Percentiles rank a stretch among this genome's conserved stretches.
These are phyloP conservation scores for Antheraea yamamai DNA, from an alignment of 2,888 invertebrate species.

Conservation along the genomic window DNA sequence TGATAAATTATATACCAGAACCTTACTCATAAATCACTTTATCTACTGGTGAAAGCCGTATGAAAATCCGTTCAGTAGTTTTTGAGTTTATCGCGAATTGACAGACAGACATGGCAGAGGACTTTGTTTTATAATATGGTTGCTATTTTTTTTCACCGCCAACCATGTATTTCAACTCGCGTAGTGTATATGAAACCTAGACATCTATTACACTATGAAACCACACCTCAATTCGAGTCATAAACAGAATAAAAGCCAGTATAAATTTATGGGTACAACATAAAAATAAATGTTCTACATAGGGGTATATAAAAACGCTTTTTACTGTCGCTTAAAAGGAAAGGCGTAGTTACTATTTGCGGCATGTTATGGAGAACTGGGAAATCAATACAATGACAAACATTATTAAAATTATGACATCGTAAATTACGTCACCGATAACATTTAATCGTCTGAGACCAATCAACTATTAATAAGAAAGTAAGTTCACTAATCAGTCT, in stretches of 20 bases:
- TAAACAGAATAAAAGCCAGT: not conserved
- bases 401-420: too few relatives aligned
- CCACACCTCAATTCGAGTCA: not conserved
- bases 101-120: too few relatives aligned
- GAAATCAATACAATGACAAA: not conserved
- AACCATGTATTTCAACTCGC: not conserved
- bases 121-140: too few relatives aligned
- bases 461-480: too few relatives aligned
- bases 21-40: too few relatives aligned
- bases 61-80: too few relatives aligned
- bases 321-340: not conserved
- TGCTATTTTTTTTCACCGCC: not conserved
- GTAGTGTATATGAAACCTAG: not conserved
- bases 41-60: too few relatives aligned
- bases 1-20: too few relatives aligned
- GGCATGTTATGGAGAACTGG: not conserved
- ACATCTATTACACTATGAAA: not conserved
- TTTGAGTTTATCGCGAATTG: too few relatives aligned
- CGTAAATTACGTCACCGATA: too few relatives aligned
- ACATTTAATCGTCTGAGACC: too few relatives aligned
- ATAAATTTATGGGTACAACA: slow-evolving; percentile 4
- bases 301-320: not conserved
- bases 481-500: too few relatives aligned
- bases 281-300: not conserved
- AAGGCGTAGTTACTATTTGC: not conserved